These are phyloP conservation scores for Buceros bicornis DNA, from an alignment of 2,797 vertebrate species.

Conservation along the genomic window DNA sequence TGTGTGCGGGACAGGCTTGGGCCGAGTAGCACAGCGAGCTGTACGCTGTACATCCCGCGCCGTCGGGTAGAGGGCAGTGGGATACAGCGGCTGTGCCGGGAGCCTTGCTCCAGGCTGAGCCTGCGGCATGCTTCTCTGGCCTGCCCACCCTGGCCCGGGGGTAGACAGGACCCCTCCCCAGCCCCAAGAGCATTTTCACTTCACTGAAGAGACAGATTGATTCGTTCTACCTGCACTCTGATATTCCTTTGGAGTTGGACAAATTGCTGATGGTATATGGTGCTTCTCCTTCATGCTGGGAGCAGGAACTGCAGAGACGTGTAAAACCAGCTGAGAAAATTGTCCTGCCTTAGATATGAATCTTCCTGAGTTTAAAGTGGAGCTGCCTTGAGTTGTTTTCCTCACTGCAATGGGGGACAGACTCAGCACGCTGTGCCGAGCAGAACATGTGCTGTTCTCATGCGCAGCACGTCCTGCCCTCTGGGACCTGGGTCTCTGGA, in stretches of 20 bases:
- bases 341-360: neutral
- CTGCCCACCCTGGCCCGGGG: neutral
- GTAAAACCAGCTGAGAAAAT: neutral
- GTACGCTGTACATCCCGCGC: neutral
- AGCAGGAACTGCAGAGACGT: neutral
- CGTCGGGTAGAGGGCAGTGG: conserved; percentile 62
- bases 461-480: neutral
- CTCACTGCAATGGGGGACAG: neutral
- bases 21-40: neutral
- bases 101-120: neutral
- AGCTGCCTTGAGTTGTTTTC: neutral
- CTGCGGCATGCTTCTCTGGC: neutral
- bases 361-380: neutral
- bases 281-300: neutral
- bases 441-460: neutral
- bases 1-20: neutral
- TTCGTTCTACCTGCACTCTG: neutral
- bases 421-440: accelerated
- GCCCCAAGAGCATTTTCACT: neutral
- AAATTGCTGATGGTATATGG: neutral
- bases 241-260: neutral
- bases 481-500: neutral
- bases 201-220: neutral
- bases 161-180: no score
- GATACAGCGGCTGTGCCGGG: neutral